A percentile compares a stretch with the other conserved stretches of the same genome.
Conservation (phyloP, 2,797 vertebrate species). For the Pseudopleuronectes americanus region DNA sequence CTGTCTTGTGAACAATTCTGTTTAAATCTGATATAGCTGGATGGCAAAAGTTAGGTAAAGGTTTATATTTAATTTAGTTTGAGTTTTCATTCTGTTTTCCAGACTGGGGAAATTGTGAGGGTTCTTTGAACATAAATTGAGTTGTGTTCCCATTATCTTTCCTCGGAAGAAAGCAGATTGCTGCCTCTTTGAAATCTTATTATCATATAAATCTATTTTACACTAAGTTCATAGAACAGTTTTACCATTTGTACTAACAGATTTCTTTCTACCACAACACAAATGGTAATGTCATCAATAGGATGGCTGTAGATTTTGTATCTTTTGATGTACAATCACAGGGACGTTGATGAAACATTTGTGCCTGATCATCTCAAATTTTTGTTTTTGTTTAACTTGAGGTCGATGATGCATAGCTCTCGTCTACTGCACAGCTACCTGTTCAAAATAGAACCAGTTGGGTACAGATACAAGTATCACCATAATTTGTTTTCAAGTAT, state of each 20-base stretch:
- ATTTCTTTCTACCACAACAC: not conserved
- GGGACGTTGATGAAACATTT: not conserved
- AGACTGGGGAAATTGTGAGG: not conserved
- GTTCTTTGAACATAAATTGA: conserved; percentile 2
- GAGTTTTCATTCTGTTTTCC: conserved; percentile 3
- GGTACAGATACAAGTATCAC: not conserved
- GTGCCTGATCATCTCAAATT: conserved; percentile 21
- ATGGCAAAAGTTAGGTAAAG: not conserved
- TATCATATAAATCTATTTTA: not conserved
- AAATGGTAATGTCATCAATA: not conserved
- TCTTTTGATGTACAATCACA: not conserved
- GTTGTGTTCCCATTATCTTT: not conserved
- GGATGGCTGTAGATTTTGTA: conserved; percentile 16
- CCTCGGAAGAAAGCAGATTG: not conserved
- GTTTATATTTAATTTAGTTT: conserved; percentile 1
- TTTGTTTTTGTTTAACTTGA: not conserved
- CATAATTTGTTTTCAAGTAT: not conserved
- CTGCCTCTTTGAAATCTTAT: not conserved
- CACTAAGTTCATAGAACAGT: not conserved
- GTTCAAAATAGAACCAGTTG: not conserved
- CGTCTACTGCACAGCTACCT: not conserved
- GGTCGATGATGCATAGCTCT: not conserved
- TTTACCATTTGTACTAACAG: not conserved
- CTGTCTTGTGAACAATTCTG: not conserved
- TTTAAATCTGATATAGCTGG: not conserved